A percentile compares a stretch with the other conserved stretches of the same genome.
Evolutionary conservation across 2,888 invertebrate genomes (phyloP).

Genomic region (Trissoscelio sp.): DNA sequence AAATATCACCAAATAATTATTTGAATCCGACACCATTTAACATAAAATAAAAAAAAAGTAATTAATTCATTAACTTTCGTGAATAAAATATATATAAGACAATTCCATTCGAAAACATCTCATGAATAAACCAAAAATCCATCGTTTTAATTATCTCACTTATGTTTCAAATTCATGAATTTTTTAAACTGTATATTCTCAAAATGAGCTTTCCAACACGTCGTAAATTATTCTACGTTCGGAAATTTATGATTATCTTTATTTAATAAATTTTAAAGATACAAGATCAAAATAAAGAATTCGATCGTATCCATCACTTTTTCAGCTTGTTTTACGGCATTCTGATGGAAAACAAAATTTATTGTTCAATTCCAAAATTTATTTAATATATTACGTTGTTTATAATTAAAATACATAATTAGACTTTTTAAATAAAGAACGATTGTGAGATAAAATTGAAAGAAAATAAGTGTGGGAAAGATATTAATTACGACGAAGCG

Average conservation of each 20-base stretch:
- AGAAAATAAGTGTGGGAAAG: conserved; percentile 1
- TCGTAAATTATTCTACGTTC: conserved; percentile 27
- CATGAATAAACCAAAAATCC: conserved; percentile 35
- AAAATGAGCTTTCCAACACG: conserved; percentile 41
- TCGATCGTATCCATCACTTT: conserved; percentile 7
- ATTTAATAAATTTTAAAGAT: conserved; percentile 40
- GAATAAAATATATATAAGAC: too few species aligned
- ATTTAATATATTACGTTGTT: conserved; percentile 1
- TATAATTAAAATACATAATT: too few species aligned
- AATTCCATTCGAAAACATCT: conserved; percentile 12
- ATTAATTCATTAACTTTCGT: too few species aligned
- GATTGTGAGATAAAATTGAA: too few species aligned
- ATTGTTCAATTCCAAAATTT: neutral
- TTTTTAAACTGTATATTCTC: conserved; percentile 31
- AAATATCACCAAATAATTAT: neutral
- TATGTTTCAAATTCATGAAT: conserved; percentile 42
- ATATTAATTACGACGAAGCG: neutral
- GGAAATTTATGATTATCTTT: conserved; percentile 36
- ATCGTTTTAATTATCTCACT: conserved; percentile 37
- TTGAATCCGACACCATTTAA: neutral
- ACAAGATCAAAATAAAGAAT: conserved; percentile 1
- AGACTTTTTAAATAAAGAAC: too few species aligned
- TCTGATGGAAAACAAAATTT: neutral
- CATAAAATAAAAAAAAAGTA: neutral
- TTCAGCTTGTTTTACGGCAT: neutral